Evolutionary conservation across 2,888 invertebrate species (phyloP), one percentile per base, ranked within the genome.

Genomic region (Neoitamus cyanurus): DNA sequence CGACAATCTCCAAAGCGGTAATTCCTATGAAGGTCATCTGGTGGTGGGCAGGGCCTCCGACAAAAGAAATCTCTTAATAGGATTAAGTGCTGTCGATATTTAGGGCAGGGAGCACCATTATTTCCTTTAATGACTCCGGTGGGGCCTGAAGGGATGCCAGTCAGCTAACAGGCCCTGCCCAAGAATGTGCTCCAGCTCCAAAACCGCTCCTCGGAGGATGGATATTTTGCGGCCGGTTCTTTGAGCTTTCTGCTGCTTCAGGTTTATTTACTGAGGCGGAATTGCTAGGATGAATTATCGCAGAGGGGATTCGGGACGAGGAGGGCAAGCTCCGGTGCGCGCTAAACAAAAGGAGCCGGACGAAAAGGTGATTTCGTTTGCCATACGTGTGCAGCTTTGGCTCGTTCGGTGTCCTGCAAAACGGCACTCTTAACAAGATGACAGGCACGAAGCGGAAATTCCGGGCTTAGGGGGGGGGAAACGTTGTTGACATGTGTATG

Each of bases 211-310:
- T 37, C 15, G n/a, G 25, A 34, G 37, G 13, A 5, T 25, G 13
- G 25, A 34, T 69, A 68, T 11, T 34, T 82, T 82, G 69, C 15
- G 68, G 69, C 37, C 69, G 36, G 82, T 69, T 20, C 42, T 69
- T 82, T 37, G 69, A 31, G 25, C 30, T 82, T 82, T 82, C 69
- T 82, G 82, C 82, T 69, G 82, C 37, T 69, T 69, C 69, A 69
- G 69, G 82, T 69, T 58, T 69, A 69, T 69, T 37, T 82, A 20
- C 69, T 34, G 82, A 25, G n/a, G 15, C 82, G 20, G 68, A 82
- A 82, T 82, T 82, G 36, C 69, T 11, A 15, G 69, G 68, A 82
- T 82, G 82, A 82, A 82, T 82, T 82, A 82, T 69, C 82, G 82
- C 68, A 31, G 11, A 69, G 34, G 48, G 69, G 69, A 36, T 69